phyloP scores from a whole-genome alignment of 2,113 vertebrate genomes.

The Oryzias curvinotus region DNA sequence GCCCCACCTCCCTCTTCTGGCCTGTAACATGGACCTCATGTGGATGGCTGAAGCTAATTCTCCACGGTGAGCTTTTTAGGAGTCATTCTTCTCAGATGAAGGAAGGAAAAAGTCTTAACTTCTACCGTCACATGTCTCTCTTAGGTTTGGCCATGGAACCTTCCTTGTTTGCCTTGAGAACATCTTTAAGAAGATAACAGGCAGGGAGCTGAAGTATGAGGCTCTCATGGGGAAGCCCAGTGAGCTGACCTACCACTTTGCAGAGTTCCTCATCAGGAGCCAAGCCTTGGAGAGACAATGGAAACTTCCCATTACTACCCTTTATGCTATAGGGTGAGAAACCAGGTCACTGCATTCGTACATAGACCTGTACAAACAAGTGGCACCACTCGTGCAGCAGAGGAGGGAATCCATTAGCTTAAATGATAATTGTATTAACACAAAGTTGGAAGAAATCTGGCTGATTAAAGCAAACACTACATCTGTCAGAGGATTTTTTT shows the following conservation, averaged over 20 bases:
- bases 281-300: slow-evolving; percentile 80
- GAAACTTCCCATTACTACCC: slow-evolving; percentile 80
- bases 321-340: slow-evolving; percentile 89
- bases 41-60: slow-evolving; percentile 91
- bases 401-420: too few species aligned
- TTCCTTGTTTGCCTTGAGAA: slow-evolving; percentile 91
- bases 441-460: too few species aligned
- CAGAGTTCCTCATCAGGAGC: slow-evolving; percentile 84
- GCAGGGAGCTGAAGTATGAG: slow-evolving; percentile 87
- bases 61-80: slow-evolving; percentile 75
- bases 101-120: neutral
- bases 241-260: slow-evolving; percentile 87
- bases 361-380: too few species aligned
- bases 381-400: too few species aligned
- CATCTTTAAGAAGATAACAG: slow-evolving; percentile 93
- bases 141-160: slow-evolving; percentile 87
- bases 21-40: slow-evolving; percentile 93
- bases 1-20: slow-evolving; percentile 85
- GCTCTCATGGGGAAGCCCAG: slow-evolving; percentile 90
- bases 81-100: neutral
- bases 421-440: too few species aligned
- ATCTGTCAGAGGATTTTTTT: too few species aligned
- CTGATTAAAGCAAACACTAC: too few species aligned
- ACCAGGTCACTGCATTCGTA: neutral
- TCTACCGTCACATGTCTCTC: neutral